phyloP scores from a whole-genome alignment of 2,888 invertebrate species.

The Scaptomyza reducta region DNA sequence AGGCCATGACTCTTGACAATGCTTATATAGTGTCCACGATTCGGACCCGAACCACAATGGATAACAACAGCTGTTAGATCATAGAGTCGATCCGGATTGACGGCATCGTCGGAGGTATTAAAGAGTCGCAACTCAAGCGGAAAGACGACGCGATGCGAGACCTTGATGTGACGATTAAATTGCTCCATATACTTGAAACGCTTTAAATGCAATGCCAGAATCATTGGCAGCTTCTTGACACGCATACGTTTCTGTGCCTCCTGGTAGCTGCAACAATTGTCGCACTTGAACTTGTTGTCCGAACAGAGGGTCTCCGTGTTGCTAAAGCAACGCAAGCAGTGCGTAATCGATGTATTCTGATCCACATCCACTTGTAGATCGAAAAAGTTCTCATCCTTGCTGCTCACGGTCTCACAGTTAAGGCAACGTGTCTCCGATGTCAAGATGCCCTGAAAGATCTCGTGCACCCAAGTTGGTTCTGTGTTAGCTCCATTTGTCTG shows the following conservation, averaged over 20 bases:
- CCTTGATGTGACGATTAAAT: slow-evolving; percentile 98
- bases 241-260: slow-evolving; percentile 99
- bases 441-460: slow-evolving; percentile 99
- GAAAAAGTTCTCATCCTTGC: slow-evolving; percentile 99
- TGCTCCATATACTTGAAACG: slow-evolving; percentile 98
- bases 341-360: slow-evolving; percentile 99
- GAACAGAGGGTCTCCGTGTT: slow-evolving; percentile 99
- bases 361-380: slow-evolving; percentile 99
- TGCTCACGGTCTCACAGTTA: slow-evolving; percentile 99
- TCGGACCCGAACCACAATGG: slow-evolving; percentile 99
- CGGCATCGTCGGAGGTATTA: slow-evolving; percentile 99
- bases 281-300: slow-evolving; percentile 99
- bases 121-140: slow-evolving; percentile 98
- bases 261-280: slow-evolving; percentile 99
- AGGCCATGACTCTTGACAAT: slow-evolving; percentile 99
- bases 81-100: slow-evolving; percentile 98
- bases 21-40: slow-evolving; percentile 99
- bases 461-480: slow-evolving; percentile 99
- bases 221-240: slow-evolving; percentile 98
- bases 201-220: slow-evolving; percentile 98
- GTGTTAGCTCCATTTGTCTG: slow-evolving; percentile 85
- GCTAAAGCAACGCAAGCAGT: slow-evolving; percentile 98
- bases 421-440: slow-evolving; percentile 99
- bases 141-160: slow-evolving; percentile 99
- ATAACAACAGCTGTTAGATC: slow-evolving; percentile 99